A percentile compares a stretch with the other conserved stretches of the same genome.
Conservation (phyloP, 2,113 vertebrate species). For the Perca flavescens region DNA sequence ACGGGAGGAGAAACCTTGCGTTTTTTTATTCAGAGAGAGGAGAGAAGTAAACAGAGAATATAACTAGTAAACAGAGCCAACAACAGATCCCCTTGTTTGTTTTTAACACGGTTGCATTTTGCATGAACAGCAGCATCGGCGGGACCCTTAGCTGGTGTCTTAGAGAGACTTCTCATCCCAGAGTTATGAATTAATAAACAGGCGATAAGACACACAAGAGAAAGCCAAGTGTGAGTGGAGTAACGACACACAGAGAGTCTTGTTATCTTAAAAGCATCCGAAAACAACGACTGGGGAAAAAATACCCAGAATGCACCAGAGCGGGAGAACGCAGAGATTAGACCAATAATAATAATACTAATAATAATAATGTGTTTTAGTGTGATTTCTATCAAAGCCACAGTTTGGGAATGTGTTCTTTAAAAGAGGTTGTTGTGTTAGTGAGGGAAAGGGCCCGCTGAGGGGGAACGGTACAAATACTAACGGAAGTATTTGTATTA, state of each 20-base stretch:
- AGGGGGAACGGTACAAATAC: conserved; percentile 33
- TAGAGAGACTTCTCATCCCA: conserved; percentile 38
- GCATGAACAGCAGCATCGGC: conserved; percentile 15
- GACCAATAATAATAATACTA: too few species aligned
- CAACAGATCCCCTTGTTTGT: conserved; percentile 1
- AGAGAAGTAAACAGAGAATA: conserved; percentile 16
- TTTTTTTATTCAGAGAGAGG: conserved; percentile 15
- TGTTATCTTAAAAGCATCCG: conserved; percentile 53
- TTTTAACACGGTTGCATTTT: conserved; percentile 21
- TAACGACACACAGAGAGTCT: conserved; percentile 46
- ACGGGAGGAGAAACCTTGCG: too few species aligned
- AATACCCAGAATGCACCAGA: conserved; percentile 47
- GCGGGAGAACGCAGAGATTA: conserved; percentile 26
- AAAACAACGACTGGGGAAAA: conserved; percentile 59
- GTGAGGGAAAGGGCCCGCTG: conserved; percentile 30
- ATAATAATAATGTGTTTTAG: too few species aligned
- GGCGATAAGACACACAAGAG: conserved; percentile 46
- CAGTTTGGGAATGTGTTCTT: conserved; percentile 44
- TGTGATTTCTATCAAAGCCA: conserved; percentile 63
- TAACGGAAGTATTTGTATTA: too few species aligned
- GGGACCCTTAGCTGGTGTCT: not conserved
- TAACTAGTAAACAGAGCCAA: not conserved
- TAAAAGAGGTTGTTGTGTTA: conserved; percentile 36
- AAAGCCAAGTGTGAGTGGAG: conserved; percentile 31
- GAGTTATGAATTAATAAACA: conserved; percentile 70